Conservation (phyloP, 2,797 vertebrate genomes). For the Mormyrops boulengeri region DNA sequence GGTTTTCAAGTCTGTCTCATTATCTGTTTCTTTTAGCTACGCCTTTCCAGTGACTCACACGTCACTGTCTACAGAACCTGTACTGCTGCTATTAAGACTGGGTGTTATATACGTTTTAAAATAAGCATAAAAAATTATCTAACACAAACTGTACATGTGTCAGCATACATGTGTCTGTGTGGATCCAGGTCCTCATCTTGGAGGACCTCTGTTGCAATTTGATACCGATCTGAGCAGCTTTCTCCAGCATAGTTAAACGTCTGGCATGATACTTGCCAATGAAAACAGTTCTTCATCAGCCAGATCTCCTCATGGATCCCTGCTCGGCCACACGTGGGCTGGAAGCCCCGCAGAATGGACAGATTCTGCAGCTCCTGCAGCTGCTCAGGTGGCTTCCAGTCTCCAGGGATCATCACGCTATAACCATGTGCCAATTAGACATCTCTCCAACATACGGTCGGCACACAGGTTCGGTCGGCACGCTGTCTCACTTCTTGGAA, state of each 20-base stretch:
- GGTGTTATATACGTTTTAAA: neutral
- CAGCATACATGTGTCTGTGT: neutral
- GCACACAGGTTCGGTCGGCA: neutral
- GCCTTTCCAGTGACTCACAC: neutral
- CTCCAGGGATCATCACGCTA: neutral
- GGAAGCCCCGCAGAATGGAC: slow-evolving; percentile 11
- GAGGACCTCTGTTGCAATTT: slow-evolving; percentile 31
- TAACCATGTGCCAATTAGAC: neutral
- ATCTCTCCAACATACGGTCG: neutral
- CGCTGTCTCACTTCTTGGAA: neutral
- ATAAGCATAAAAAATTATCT: neutral
- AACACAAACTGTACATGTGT: slow-evolving; percentile 8
- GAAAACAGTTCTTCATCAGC: slow-evolving; percentile 33
- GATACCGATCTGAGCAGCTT: slow-evolving; percentile 26
- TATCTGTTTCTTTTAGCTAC: slow-evolving; percentile 33
- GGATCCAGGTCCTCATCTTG: slow-evolving; percentile 29
- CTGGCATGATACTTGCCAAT: slow-evolving; percentile 32
- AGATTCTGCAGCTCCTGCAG: neutral
- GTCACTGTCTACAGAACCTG: neutral
- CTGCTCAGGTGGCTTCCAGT: slow-evolving; percentile 10
- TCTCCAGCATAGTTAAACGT: slow-evolving; percentile 23
- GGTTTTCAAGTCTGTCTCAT: slow-evolving; percentile 33
- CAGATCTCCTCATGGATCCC: slow-evolving; percentile 26
- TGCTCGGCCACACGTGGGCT: slow-evolving; percentile 13
- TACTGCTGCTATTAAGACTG: neutral